Base-by-base conservation (phyloP, 2,797 vertebrate species). In the Oryzias sinensis region DNA sequence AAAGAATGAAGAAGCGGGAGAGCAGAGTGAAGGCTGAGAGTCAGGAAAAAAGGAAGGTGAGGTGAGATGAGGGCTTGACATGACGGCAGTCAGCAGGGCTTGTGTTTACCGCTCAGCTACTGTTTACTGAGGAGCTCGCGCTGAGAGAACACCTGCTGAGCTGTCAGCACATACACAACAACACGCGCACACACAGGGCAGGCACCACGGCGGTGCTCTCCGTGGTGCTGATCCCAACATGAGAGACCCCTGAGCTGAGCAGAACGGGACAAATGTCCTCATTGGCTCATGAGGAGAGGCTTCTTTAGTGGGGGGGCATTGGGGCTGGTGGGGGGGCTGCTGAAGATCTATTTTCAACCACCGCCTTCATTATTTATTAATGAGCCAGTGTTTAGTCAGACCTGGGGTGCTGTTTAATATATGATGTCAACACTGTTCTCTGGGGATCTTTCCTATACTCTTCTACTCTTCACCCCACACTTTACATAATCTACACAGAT, bases 371-470 rank as follows among this genome's bases (percentile, higher is more conserved):
- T 87, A 78, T 85, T 88, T 90, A 90, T 92, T 90, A 91, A 90
- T 85, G 82, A 85, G 77, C 76, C 68, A 81, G 84, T 91, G 87
- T 91, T 92, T 90, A 90, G 88, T 88, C 85, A 84, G 87, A 90
- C 88, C 85, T 63, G 73, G 69, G 87, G 88, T 89, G 81, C 87
- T 90, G 77, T 91, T 93, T 88, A 88, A 88, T 91, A 89, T 88
- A 90, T 89, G 82, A 90, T 89, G 87, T 89, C 87, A 91, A 82
- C 72, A 77, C 78, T 43, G 72, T 82, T 89, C 84, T 79, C 85
- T 33, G 24, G 86, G 78, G 87, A 83, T 80, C 75, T 83, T 80
- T 78, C 63, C 78, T 78, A 73, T 79, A 76, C 69, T 85, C 68
- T 77, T 81, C 65, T 79, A 76, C 69, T 85, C 68, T 77, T 81